Evolutionary conservation across 2,888 invertebrate species (phyloP).

Genomic region (Heteromyza rotundicornis): DNA sequence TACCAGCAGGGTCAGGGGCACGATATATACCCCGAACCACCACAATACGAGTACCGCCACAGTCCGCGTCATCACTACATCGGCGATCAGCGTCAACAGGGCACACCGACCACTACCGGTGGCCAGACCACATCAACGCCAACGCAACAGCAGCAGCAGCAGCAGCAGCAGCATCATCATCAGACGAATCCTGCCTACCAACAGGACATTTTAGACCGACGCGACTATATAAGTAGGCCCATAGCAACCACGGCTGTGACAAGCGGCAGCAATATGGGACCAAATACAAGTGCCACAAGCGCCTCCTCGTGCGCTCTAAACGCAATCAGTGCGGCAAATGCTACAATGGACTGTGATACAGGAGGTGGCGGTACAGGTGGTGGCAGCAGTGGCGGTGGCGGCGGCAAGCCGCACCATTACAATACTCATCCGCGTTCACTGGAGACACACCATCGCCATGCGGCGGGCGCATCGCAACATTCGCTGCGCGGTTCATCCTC

Average conservation of each 20-base stretch:
- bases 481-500: constrained; percentile 57
- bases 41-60: constrained; percentile 57
- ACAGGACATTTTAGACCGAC: constrained; percentile 62
- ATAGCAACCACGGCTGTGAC: constrained; percentile 49
- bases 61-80: constrained; percentile 60
- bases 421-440: constrained; percentile 53
- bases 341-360: not conserved
- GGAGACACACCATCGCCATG: constrained; percentile 52
- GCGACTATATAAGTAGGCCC: constrained; percentile 57
- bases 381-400: constrained; percentile 18
- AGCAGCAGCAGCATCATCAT: constrained; percentile 41
- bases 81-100: constrained; percentile 52
- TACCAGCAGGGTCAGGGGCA: constrained; percentile 43
- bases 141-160: constrained; percentile 32
- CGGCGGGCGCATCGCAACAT: constrained; percentile 50
- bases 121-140: constrained; percentile 32
- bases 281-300: constrained; percentile 33
- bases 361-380: constrained; percentile 21
- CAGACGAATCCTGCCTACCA: constrained; percentile 56
- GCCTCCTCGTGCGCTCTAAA: constrained; percentile 20
- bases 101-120: constrained; percentile 40
- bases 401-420: constrained; percentile 43
- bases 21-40: constrained; percentile 54
- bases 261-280: constrained; percentile 31
- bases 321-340: constrained; percentile 40